A percentile compares a stretch with the other conserved stretches of the same genome.
phyloP scores from a whole-genome alignment of 2,888 invertebrate species.

The Camptogramma bilineatum region DNA sequence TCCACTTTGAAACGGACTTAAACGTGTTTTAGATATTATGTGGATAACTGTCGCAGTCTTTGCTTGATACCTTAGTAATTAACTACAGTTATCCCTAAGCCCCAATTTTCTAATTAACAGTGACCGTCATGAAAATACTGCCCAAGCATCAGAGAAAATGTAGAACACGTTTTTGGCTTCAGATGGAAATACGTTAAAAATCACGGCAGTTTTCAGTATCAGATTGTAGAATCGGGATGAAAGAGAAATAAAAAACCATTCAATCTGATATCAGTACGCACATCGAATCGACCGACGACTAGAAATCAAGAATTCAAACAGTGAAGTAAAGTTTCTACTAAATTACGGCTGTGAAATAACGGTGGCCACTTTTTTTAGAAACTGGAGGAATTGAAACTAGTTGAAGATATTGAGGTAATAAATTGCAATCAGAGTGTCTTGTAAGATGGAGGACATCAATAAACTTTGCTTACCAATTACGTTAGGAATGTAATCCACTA shows the following conservation, averaged over 20 bases:
- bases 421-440: slow-evolving; percentile 59
- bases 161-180: neutral
- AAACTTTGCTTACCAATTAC: slow-evolving; percentile 47
- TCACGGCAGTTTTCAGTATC: too few relatives aligned
- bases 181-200: too few relatives aligned
- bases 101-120: neutral
- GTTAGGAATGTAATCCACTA: slow-evolving; percentile 9
- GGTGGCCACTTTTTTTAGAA: neutral
- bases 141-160: neutral
- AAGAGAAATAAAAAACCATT: too few relatives aligned
- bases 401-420: slow-evolving; percentile 49
- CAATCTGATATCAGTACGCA: too few relatives aligned
- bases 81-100: neutral
- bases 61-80: neutral
- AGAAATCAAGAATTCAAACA: too few relatives aligned
- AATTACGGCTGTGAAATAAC: neutral
- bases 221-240: too few relatives aligned
- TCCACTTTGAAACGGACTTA: neutral
- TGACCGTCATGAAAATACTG: neutral
- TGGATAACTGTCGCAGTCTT: neutral
- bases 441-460: slow-evolving; percentile 45
- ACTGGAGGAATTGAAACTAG: slow-evolving; percentile 36
- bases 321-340: too few relatives aligned
- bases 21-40: neutral
- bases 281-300: too few relatives aligned